Evolutionary conservation across 2,888 invertebrate species (phyloP).

Genomic region (Limnephilus lunatus): DNA sequence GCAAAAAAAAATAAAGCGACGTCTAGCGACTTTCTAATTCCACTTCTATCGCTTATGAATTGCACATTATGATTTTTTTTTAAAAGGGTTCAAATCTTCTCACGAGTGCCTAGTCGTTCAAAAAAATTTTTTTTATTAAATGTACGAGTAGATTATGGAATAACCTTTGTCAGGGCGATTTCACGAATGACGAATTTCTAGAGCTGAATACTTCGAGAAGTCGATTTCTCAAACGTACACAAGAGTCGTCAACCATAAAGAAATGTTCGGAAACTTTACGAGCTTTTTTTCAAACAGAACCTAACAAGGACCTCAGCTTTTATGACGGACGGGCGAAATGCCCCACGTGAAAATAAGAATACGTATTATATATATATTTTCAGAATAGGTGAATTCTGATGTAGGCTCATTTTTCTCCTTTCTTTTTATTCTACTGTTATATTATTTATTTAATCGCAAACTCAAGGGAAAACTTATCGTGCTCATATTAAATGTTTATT

Average conservation of each 20-base stretch:
- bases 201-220: background rate
- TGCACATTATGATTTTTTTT: background rate
- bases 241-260: constrained; percentile 17
- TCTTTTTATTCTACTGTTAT: background rate
- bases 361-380: background rate
- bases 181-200: constrained; percentile 19
- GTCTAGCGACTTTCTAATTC: too few relatives aligned
- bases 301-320: background rate
- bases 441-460: background rate
- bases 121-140: background rate
- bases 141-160: background rate
- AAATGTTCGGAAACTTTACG: constrained; percentile 16
- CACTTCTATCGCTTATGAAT: too few relatives aligned
- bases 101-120: too few relatives aligned
- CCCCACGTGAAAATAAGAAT: background rate
- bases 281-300: background rate
- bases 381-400: background rate
- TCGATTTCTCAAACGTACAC: constrained; percentile 23
- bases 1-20: too few relatives aligned
- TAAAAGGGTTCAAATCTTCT: background rate
- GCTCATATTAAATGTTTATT: background rate
- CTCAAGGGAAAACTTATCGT: background rate
- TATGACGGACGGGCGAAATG: constrained; percentile 3
- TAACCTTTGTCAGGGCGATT: constrained; percentile 15
- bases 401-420: background rate